These are phyloP conservation scores for Ochropacha duplaris DNA, from an alignment of 2,888 invertebrate species.

Conservation along the genomic window DNA sequence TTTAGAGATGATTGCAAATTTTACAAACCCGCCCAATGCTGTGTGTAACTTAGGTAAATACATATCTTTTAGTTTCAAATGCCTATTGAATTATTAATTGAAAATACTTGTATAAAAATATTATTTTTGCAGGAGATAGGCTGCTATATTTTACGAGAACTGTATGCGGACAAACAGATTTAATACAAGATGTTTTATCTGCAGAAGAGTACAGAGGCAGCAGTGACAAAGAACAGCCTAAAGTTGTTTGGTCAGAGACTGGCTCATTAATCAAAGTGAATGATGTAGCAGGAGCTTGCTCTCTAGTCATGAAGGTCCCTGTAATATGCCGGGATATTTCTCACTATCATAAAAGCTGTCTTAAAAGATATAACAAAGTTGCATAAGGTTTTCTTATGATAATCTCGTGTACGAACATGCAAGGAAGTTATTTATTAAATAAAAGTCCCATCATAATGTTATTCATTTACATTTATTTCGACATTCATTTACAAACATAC, in stretches of 20 bases:
- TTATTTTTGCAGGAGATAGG: slow-evolving; percentile 43
- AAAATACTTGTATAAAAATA: no score
- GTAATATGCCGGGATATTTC: slow-evolving; percentile 41
- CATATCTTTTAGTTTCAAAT: not conserved
- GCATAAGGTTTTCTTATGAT: not conserved
- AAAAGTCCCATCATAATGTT: slow-evolving; percentile 36
- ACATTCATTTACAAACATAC: slow-evolving; percentile 77
- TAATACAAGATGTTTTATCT: slow-evolving; percentile 27
- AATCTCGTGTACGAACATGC: not conserved
- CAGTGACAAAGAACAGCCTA: slow-evolving; percentile 25
- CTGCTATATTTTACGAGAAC: slow-evolving; percentile 57
- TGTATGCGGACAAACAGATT: slow-evolving; percentile 34
- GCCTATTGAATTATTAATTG: no score
- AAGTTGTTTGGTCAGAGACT: slow-evolving; percentile 38
- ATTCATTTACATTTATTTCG: slow-evolving; percentile 76
- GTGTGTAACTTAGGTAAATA: slow-evolving; percentile 61
- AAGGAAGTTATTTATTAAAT: slow-evolving; percentile 7
- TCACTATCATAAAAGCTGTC: slow-evolving; percentile 45
- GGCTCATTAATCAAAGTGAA: slow-evolving; percentile 46
- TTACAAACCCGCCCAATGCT: slow-evolving; percentile 51
- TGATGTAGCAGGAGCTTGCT: slow-evolving; percentile 57
- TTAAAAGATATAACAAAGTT: slow-evolving; percentile 32
- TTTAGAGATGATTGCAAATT: slow-evolving; percentile 46
- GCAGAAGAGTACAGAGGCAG: slow-evolving; percentile 51
- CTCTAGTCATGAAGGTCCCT: slow-evolving; percentile 46